Conservation (phyloP, 1,140 invertebrate species). For the Drepana arcuata region DNA sequence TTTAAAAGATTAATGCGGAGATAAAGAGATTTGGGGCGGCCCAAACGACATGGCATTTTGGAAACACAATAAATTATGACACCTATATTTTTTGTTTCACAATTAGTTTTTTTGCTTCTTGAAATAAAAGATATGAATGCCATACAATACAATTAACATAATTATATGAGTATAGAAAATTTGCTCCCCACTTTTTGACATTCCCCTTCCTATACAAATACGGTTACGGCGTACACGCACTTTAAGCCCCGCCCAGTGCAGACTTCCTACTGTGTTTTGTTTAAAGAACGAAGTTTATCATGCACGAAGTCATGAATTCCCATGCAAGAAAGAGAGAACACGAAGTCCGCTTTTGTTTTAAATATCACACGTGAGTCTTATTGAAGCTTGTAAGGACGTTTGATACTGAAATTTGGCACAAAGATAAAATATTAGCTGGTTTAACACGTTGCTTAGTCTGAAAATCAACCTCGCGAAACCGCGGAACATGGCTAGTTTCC, state of each 20-base stretch:
- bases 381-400: no score
- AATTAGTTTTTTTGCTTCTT: constrained; percentile 6
- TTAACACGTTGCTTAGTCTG: no score
- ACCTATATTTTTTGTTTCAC: constrained; percentile 22
- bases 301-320: constrained; percentile 19
- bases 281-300: constrained; percentile 34
- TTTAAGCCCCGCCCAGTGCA: constrained; percentile 32
- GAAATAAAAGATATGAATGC: no score
- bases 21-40: constrained; percentile 60
- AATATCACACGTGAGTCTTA: no score
- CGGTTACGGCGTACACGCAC: constrained; percentile 35
- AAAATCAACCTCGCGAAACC: no score
- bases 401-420: no score
- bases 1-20: constrained; percentile 64
- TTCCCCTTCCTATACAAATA: constrained; percentile 28
- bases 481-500: no score
- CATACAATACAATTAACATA: no score
- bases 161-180: no score
- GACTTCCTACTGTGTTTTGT: constrained; percentile 47
- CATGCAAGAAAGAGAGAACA: background rate
- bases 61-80: constrained; percentile 59
- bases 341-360: no score
- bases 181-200: constrained; percentile 17
- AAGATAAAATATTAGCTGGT: no score
- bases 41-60: constrained; percentile 40